Evolutionary conservation across 2,888 invertebrate genomes (phyloP), one percentile per base, ranked within the genome.

Genomic region (Acrobasis repandana): DNA sequence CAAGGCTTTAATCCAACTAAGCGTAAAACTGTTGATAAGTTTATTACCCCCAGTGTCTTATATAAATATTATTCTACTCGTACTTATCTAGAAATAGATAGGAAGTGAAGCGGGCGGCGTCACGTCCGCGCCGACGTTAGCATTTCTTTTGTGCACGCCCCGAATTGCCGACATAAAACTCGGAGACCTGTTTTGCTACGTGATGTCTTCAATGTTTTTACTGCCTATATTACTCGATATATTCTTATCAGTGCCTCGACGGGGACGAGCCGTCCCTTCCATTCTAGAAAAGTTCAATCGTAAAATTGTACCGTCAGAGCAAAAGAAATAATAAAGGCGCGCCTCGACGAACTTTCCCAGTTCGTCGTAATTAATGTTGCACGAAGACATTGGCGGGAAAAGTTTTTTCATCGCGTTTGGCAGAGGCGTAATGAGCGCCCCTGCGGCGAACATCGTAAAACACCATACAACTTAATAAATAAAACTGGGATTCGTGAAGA

Each of bases 381-480:
- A 86, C 80, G 85, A 85, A 88, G 89, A 88, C 86, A 85, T 88
- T 79, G 80, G 68, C 65, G 77, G 82, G 83, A 85, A 90, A 91
- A 91, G 85, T 91, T 92, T 91, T 91, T 91, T 90, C 90, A 90
- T 90, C 87, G 82, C 80, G 82, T 76, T 80, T 67, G 73, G 73
- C 72, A 71, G 79, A 80, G 82, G 82, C 81, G 86, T 90, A 90
- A 89, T 88, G 90, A 90, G 87, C 80, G 82, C 85, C 83, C 88
- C 88, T 82, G 83, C 85, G 80, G 86, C 82, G 78, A 74, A 76
- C 80, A 73, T 89, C 92, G 87, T 91, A 91, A 92, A 90, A 87
- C 85, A 83, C 81, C 86, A 84, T 87, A 90, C 90, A 90, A 88
- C 92, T 92, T 91, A 91, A 92, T 92, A 90, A 90, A 90, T 90